These are phyloP conservation scores for Dendrocincla tyrannina DNA, from an alignment of 2,797 vertebrate species.

Conservation along the genomic window DNA sequence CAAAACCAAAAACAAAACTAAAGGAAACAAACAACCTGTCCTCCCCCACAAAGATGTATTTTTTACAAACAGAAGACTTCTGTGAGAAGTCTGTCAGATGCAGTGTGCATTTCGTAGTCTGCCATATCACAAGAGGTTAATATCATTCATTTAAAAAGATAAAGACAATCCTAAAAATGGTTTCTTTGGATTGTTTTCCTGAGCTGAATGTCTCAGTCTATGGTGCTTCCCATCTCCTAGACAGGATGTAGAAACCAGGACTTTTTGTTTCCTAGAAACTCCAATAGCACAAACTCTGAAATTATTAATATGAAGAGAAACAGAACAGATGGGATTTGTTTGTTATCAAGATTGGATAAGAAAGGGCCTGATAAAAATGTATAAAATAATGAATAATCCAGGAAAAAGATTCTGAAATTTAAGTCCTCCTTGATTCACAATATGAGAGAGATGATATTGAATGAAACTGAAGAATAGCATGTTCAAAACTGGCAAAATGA, in stretches of 20 bases:
- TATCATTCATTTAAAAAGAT: neutral
- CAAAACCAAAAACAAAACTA: neutral
- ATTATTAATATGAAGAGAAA: neutral
- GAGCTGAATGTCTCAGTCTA: neutral
- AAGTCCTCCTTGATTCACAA: neutral
- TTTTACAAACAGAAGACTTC: neutral
- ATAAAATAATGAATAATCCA: neutral
- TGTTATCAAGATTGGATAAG: neutral
- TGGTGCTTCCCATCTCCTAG: neutral
- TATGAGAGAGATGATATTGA: neutral
- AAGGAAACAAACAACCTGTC: accelerated
- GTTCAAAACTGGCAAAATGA: neutral
- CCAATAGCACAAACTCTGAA: neutral
- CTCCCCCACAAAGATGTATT: accelerated
- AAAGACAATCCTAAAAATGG: neutral
- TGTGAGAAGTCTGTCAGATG: neutral
- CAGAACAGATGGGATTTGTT: neutral
- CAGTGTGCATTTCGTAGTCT: neutral
- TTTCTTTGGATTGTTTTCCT: neutral
- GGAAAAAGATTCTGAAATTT: neutral
- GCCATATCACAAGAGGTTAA: neutral
- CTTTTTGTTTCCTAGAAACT: neutral
- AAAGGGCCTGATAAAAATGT: neutral
- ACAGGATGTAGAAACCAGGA: neutral
- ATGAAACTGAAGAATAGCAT: neutral